Conservation (phyloP, 2,888 invertebrate species). For the Lissocephala sabroskyi region DNA sequence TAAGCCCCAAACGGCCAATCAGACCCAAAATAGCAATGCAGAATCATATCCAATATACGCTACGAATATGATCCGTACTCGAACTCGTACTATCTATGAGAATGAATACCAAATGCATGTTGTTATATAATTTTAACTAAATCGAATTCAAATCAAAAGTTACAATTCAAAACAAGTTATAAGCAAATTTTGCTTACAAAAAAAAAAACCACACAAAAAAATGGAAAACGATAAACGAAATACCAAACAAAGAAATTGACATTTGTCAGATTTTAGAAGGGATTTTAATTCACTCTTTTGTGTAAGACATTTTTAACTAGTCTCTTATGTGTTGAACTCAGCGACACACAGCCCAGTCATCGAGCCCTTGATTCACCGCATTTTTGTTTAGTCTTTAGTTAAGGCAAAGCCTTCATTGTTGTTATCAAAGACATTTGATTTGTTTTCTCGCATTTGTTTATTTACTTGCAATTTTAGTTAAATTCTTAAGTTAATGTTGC, state of each 20-base stretch:
- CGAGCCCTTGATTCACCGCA: too few relatives aligned
- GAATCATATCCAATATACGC: too few relatives aligned
- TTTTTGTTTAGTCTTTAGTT: background rate
- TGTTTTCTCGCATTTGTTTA: background rate
- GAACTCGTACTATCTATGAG: too few relatives aligned
- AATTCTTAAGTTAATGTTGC: conserved; percentile 9
- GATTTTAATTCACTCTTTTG: too few relatives aligned
- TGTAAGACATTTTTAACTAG: conserved; percentile 27
- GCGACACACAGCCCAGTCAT: background rate
- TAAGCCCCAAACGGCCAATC: too few relatives aligned
- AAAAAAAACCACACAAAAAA: conserved; percentile 19
- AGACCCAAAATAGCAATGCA: too few relatives aligned
- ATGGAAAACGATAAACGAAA: background rate
- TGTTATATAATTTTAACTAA: conserved; percentile 56
- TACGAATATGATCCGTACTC: too few relatives aligned
- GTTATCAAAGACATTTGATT: background rate
- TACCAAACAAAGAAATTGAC: background rate
- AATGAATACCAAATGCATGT: too few relatives aligned
- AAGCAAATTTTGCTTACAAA: conserved; percentile 53
- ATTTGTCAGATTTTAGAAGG: too few relatives aligned
- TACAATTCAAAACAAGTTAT: conserved; percentile 50
- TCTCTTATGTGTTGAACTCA: conserved; percentile 35
- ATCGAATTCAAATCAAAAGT: conserved; percentile 28
- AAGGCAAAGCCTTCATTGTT: background rate
- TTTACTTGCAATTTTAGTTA: conserved; percentile 29